Conservation (phyloP, 2,797 vertebrate genomes). For the Pristis pectinata region DNA sequence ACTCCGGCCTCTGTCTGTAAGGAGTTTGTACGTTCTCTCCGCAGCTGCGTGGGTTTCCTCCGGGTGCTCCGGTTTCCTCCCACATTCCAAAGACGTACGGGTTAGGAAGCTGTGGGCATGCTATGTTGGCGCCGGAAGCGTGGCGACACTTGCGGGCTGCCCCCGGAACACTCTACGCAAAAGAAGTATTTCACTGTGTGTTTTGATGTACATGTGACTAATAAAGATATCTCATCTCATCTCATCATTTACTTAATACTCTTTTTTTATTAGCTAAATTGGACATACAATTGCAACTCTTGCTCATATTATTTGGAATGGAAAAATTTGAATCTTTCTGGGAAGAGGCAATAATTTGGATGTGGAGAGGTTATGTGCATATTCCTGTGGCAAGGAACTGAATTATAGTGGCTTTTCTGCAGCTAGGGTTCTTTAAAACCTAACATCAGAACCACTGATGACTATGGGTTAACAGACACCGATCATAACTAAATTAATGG, state of each 20-base stretch:
- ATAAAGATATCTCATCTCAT: too few species aligned
- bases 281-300: background rate
- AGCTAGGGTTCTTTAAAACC: background rate
- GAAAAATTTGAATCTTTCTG: background rate
- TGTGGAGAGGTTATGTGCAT: background rate
- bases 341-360: background rate
- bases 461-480: background rate
- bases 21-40: too few species aligned
- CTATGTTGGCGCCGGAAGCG: too few species aligned
- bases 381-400: background rate
- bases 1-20: too few species aligned
- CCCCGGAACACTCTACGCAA: too few species aligned
- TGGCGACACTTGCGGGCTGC: too few species aligned
- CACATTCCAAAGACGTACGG: too few species aligned
- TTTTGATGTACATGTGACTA: too few species aligned
- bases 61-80: too few species aligned
- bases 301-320: background rate
- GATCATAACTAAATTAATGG: background rate
- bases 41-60: too few species aligned
- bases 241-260: background rate
- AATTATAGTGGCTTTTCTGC: background rate
- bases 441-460: background rate
- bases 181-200: too few species aligned
- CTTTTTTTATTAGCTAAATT: background rate
- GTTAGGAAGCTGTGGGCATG: too few species aligned